Base-by-base conservation (phyloP, 2,113 vertebrate species). In the Calidris pygmaea region DNA sequence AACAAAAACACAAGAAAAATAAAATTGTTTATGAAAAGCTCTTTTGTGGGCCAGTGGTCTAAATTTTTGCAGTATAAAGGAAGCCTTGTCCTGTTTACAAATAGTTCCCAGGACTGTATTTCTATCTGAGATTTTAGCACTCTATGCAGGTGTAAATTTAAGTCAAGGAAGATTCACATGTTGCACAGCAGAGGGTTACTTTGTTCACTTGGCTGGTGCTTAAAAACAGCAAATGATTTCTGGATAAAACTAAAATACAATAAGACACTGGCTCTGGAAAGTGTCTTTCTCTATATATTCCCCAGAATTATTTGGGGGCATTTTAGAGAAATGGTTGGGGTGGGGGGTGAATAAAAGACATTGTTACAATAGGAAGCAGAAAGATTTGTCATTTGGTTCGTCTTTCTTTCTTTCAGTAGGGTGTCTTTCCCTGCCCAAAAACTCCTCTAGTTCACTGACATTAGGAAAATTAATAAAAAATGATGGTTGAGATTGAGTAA, bases 11-110 rank as follows among this genome's bases (percentile, higher is more conserved):
- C 34, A 58, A 60, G 24, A 79, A 65, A 86, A 81, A 11, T 12
- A 78, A 86, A 90, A 66, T n/a, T 43, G n/a, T 88, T 90, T 82
- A 72, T 91, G 30, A 66, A 84, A 87, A 95, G 66, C 29, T 79
- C 13, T 91, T 90, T 74, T 62, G 35, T 72, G 50, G 24, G 43
- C 9, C 34, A 67, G 23, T 24, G 27, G 13, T 80, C 53, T 86
- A 58, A 48, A 2, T 53, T n/a, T 78, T 79, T 90, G 55, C 21
- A 8, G 6, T 30, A 50, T 58, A 68, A 88, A 89, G 20, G 48
- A 81, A 89, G 43, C 15, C 29, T 90, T 76, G 52, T 95, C 55
- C 47, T 74, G 26, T 53, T 94, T 85, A 71, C 26, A 77, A 53
- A 79, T 66, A 73, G 23, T 39, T 76, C 70, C 84, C 26, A 26